A percentile compares a stretch with the other conserved stretches of the same genome.
Conservation (phyloP, 2,888 invertebrate genomes). For the Hyposoter dolosus region DNA sequence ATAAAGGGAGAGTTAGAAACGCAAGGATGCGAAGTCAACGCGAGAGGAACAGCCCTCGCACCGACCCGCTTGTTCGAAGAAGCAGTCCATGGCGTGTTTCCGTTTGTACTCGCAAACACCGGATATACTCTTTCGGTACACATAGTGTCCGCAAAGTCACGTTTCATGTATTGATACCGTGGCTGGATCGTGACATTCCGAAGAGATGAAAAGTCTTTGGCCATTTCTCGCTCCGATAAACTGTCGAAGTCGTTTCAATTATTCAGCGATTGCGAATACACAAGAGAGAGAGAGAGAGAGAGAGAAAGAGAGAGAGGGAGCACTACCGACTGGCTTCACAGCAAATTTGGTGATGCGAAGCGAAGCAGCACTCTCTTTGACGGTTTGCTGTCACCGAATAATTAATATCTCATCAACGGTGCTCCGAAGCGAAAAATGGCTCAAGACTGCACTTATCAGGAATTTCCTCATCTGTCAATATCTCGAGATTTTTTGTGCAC, state of each 20-base stretch:
- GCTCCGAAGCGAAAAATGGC: neutral
- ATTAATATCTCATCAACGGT: neutral
- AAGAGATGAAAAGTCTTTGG: conserved; percentile 1
- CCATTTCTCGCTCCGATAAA: neutral
- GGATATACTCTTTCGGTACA: neutral
- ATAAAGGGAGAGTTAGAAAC: conserved; percentile 3
- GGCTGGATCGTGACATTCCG: neutral
- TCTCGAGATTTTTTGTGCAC: conserved; percentile 1
- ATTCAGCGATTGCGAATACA: neutral
- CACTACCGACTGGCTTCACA: neutral
- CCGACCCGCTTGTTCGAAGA: conserved; percentile 7
- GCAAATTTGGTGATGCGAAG: neutral
- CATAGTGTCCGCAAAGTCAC: conserved; percentile 13
- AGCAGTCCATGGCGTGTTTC: conserved; percentile 41
- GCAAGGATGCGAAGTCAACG: conserved; percentile 25
- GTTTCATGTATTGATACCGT: neutral
- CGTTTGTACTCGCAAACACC: conserved; percentile 6
- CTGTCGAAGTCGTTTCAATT: neutral
- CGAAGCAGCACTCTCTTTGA: neutral
- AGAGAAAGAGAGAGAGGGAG: neutral
- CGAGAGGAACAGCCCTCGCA: conserved; percentile 15
- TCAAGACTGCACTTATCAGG: neutral
- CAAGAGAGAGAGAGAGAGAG: neutral
- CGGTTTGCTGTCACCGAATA: neutral
- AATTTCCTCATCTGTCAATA: neutral